Conservation (phyloP, 2,888 invertebrate genomes). For the Plutella xylostella region DNA sequence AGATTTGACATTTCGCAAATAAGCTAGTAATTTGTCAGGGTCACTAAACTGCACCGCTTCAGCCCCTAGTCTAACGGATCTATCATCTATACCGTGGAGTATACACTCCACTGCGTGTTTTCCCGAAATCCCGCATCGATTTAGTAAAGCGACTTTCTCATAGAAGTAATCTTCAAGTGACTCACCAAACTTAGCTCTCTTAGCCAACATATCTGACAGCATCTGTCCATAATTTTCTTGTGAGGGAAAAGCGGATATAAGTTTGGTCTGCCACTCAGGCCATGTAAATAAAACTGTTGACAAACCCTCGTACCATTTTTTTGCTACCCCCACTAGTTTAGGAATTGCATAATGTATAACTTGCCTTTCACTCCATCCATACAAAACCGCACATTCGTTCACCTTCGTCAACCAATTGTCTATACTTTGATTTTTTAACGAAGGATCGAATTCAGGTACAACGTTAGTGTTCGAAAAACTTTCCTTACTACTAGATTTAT, state of each 20-base stretch:
- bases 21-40: no score
- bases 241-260: slow-evolving; percentile 19
- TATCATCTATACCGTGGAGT: no score
- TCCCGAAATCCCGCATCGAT: slow-evolving; percentile 12
- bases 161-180: slow-evolving; percentile 17
- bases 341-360: slow-evolving; percentile 17
- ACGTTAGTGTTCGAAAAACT: slow-evolving; percentile 7
- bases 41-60: no score
- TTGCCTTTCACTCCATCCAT: slow-evolving; percentile 20
- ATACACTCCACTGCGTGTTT: slow-evolving; percentile 15
- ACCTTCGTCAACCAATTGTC: slow-evolving; percentile 16
- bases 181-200: slow-evolving; percentile 16
- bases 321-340: slow-evolving; percentile 19
- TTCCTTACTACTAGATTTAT: no score
- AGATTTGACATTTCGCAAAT: no score
- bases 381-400: slow-evolving; percentile 16
- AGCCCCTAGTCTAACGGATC: no score
- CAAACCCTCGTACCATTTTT: slow-evolving; percentile 20
- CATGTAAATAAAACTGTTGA: slow-evolving; percentile 19
- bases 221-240: slow-evolving; percentile 22
- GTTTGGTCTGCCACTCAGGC: slow-evolving; percentile 23
- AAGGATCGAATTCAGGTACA: slow-evolving; percentile 15
- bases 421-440: slow-evolving; percentile 9
- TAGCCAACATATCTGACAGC: slow-evolving; percentile 20
- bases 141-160: slow-evolving; percentile 13